phyloP scores from a whole-genome alignment of 2,888 invertebrate species.

The Blastobasis adustella region DNA sequence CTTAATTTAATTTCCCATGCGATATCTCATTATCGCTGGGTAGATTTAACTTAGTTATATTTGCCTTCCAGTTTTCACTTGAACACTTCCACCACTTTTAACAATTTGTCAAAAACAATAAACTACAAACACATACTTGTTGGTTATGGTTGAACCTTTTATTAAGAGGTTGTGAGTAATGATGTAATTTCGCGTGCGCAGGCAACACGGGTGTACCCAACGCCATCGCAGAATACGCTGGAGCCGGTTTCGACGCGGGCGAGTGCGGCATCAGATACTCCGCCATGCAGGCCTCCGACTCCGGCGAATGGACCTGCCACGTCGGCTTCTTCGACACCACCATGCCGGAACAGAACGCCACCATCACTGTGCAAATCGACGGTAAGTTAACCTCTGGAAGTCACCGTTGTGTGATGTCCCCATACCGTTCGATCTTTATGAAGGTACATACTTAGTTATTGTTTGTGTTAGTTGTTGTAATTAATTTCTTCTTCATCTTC shows the following conservation, averaged over 20 bases:
- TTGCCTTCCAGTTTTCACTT: background rate
- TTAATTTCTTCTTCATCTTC: background rate
- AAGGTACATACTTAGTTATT: background rate
- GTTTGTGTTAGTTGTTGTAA: background rate
- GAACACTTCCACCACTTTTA: background rate
- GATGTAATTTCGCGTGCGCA: background rate
- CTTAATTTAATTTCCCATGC: too few relatives aligned
- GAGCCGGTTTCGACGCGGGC: conserved; percentile 55
- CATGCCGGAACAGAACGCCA: conserved; percentile 22
- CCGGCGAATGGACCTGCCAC: conserved; percentile 53
- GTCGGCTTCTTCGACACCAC: conserved; percentile 31
- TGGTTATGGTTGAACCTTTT: background rate
- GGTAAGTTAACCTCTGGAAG: conserved; percentile 17
- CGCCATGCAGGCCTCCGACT: conserved; percentile 23
- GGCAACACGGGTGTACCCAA: background rate
- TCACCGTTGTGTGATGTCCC: background rate
- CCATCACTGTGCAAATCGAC: conserved; percentile 21
- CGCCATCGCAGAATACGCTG: conserved; percentile 22
- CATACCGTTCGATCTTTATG: background rate
- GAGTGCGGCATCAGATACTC: conserved; percentile 48
- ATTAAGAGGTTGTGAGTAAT: background rate
- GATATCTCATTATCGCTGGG: too few relatives aligned
- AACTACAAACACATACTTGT: background rate
- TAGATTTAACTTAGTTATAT: background rate
- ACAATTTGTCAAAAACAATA: background rate